Conservation (phyloP, 2,888 invertebrate species). For the Dryomyza anilis region DNA sequence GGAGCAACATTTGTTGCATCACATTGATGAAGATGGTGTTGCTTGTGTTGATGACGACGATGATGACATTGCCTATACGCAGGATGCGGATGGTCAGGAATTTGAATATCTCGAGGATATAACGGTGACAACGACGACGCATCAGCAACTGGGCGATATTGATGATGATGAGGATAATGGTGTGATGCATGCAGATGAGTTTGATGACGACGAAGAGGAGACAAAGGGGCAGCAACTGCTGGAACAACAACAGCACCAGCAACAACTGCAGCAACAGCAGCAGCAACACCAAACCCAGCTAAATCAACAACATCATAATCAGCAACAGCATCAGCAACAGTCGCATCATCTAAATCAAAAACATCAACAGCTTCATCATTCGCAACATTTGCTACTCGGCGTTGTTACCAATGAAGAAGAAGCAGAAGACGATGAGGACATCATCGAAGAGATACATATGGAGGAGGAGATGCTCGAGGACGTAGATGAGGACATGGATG, state of each 20-base stretch:
- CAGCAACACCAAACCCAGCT: no score
- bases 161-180: constrained; percentile 44
- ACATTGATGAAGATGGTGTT: constrained; percentile 43
- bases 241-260: no score
- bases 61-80: no score
- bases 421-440: constrained; percentile 48
- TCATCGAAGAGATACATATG: constrained; percentile 55
- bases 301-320: no score
- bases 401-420: constrained; percentile 42
- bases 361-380: constrained; percentile 38
- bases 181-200: no score
- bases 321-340: constrained; percentile 40
- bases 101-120: constrained; percentile 55
- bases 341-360: no score
- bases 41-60: constrained; percentile 46
- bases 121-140: constrained; percentile 47
- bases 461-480: constrained; percentile 55
- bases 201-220: constrained; percentile 43
- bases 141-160: constrained; percentile 44
- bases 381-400: constrained; percentile 37
- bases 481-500: constrained; percentile 35
- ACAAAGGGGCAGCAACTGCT: no score
- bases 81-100: constrained; percentile 52
- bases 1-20: constrained; percentile 27
- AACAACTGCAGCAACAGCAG: no score